phyloP scores from a whole-genome alignment of 92 coral and sea anemone species.

The Galaxea fascicularis region DNA sequence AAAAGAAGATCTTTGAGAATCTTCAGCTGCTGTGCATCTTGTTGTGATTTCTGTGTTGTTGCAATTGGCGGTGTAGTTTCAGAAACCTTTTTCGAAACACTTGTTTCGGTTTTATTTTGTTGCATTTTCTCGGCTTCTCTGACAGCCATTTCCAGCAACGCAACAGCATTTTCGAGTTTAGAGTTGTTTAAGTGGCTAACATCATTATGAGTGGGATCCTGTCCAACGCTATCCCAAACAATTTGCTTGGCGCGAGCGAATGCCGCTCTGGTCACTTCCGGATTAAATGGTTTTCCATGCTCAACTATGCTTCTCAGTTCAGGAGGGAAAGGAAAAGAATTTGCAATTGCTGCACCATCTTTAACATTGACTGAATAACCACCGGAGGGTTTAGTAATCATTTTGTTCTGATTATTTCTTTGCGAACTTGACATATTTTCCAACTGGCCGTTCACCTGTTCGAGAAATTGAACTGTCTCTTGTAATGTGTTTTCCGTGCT shows the following conservation, averaged over 20 bases:
- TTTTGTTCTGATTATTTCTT: not conserved
- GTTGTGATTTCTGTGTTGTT: not conserved
- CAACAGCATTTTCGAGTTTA: constrained; percentile 38
- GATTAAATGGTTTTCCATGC: constrained; percentile 43
- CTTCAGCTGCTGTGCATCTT: constrained; percentile 18
- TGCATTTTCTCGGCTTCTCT: constrained; percentile 55
- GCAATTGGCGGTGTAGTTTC: not conserved
- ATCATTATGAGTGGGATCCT: constrained; percentile 11
- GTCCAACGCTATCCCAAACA: constrained; percentile 51
- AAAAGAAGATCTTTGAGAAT: constrained; percentile 21
- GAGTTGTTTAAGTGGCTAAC: constrained; percentile 45
- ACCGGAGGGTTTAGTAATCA: not conserved
- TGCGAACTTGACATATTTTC: constrained; percentile 21
- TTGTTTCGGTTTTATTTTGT: constrained; percentile 27
- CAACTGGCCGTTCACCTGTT: constrained; percentile 25
- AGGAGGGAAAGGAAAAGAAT: constrained; percentile 43
- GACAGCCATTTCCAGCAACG: constrained; percentile 41
- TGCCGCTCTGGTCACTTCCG: constrained; percentile 49
- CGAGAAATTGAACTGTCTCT: constrained; percentile 32
- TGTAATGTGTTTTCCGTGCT: constrained; percentile 4
- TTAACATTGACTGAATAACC: not conserved
- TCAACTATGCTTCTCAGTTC: constrained; percentile 55
- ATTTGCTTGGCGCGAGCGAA: constrained; percentile 54
- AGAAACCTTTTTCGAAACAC: not conserved
- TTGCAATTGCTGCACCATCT: not conserved